phyloP scores from a whole-genome alignment of 2,113 vertebrate genomes.

The Anseranas semipalmata region DNA sequence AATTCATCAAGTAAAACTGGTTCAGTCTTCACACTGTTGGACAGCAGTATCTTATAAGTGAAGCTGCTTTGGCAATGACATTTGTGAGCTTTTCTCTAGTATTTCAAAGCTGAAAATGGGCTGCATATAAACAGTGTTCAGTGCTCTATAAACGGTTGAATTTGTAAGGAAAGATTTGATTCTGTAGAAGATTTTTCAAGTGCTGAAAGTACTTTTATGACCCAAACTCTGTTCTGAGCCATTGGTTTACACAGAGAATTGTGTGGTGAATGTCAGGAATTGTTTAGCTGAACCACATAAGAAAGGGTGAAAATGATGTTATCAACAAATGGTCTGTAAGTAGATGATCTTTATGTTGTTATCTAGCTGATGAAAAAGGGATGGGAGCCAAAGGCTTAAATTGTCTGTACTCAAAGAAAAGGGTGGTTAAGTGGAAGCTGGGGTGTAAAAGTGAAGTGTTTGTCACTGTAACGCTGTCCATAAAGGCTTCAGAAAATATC shows the following conservation, averaged over 20 bases:
- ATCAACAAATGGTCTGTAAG: background rate
- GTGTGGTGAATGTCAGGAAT: background rate
- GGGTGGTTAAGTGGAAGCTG: background rate
- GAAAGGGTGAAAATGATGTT: background rate
- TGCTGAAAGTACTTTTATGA: background rate
- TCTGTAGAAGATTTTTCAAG: background rate
- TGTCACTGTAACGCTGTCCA: background rate
- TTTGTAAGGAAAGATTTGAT: background rate
- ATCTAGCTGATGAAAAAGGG: background rate
- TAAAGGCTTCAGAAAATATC: background rate
- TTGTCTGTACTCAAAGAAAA: background rate
- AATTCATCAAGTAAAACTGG: background rate
- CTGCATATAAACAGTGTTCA: background rate
- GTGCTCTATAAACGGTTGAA: background rate
- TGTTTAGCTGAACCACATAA: background rate
- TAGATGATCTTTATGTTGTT: background rate
- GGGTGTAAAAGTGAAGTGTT: background rate
- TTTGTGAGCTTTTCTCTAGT: background rate
- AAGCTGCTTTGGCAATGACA: background rate
- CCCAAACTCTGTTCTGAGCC: background rate
- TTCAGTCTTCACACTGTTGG: background rate
- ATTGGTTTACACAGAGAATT: background rate
- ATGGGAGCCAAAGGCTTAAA: background rate
- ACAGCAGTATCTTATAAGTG: background rate
- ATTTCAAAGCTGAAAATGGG: background rate